phyloP scores from a whole-genome alignment of 2,888 invertebrate species.

The Ectobius pallidus region DNA sequence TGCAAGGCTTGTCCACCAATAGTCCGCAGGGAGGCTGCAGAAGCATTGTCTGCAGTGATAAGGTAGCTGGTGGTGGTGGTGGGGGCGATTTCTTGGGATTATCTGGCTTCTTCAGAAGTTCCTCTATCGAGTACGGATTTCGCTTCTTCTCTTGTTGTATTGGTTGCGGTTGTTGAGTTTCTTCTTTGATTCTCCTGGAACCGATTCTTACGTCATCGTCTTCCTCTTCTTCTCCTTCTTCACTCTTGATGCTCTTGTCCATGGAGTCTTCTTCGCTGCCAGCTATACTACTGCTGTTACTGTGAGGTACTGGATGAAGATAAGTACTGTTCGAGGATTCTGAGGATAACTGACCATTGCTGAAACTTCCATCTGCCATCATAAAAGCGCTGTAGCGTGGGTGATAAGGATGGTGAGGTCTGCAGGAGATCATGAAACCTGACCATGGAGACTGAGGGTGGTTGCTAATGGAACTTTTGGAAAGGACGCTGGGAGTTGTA shows the following conservation, averaged over 20 bases:
- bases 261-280: slow-evolving; percentile 64
- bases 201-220: slow-evolving; percentile 12
- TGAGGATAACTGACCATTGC: slow-evolving; percentile 40
- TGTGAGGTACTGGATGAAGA: slow-evolving; percentile 48
- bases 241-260: slow-evolving; percentile 58
- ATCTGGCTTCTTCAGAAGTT: slow-evolving; percentile 80
- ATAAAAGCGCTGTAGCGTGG: slow-evolving; percentile 46
- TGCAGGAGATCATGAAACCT: slow-evolving; percentile 64
- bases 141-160: slow-evolving; percentile 59
- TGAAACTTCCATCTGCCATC: slow-evolving; percentile 1
- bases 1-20: slow-evolving; percentile 48
- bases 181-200: slow-evolving; percentile 5
- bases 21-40: slow-evolving; percentile 49
- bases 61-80: slow-evolving; percentile 56
- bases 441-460: slow-evolving; percentile 60
- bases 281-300: slow-evolving; percentile 47
- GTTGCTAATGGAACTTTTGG: slow-evolving; percentile 3
- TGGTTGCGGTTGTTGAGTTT: slow-evolving; percentile 32
- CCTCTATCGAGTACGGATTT: slow-evolving; percentile 88
- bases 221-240: slow-evolving; percentile 51
- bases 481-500: slow-evolving; percentile 31
- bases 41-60: slow-evolving; percentile 37
- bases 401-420: slow-evolving; percentile 51
- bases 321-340: slow-evolving; percentile 48
- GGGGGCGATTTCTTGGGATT: slow-evolving; percentile 44